These are phyloP conservation scores for Dascyllus trimaculatus DNA, from an alignment of 2,113 vertebrate species.

Conservation along the genomic window DNA sequence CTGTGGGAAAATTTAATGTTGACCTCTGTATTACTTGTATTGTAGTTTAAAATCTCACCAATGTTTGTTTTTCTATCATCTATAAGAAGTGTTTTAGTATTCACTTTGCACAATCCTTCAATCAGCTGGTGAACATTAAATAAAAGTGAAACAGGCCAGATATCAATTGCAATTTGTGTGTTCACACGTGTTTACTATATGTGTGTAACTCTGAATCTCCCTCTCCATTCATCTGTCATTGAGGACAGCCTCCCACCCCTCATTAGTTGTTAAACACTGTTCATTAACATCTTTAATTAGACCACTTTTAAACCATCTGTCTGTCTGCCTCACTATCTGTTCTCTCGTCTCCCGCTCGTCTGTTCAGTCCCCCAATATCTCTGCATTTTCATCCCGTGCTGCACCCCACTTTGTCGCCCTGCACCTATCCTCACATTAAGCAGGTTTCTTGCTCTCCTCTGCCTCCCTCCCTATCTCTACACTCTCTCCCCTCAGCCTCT, in stretches of 20 bases:
- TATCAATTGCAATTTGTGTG: background rate
- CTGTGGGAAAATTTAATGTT: too few relatives aligned
- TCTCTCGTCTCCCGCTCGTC: slow-evolving; percentile 22
- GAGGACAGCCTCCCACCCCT: slow-evolving; percentile 88
- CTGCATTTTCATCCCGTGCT: slow-evolving; percentile 50
- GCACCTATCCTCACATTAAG: slow-evolving; percentile 52
- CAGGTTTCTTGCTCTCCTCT: slow-evolving; percentile 43
- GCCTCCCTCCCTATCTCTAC: slow-evolving; percentile 20
- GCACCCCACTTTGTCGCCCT: slow-evolving; percentile 63
- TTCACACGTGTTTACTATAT: background rate
- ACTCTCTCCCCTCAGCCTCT: slow-evolving; percentile 62
- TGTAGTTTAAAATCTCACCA: too few relatives aligned
- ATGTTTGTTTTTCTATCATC: background rate
- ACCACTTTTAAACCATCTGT: slow-evolving; percentile 86
- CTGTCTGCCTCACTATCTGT: slow-evolving; percentile 57
- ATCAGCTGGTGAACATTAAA: slow-evolving; percentile 1
- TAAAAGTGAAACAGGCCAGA: slow-evolving; percentile 21
- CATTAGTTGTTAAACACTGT: slow-evolving; percentile 92
- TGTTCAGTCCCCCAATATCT: slow-evolving; percentile 21
- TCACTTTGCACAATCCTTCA: background rate
- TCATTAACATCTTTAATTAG: slow-evolving; percentile 93
- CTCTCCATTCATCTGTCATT: slow-evolving; percentile 52
- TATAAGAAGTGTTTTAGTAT: background rate
- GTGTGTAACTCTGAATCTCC: slow-evolving; percentile 14
- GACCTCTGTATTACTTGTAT: too few relatives aligned